Evolutionary conservation across 2,888 invertebrate genomes (phyloP).

Genomic region (Lasioglossum villosulum): DNA sequence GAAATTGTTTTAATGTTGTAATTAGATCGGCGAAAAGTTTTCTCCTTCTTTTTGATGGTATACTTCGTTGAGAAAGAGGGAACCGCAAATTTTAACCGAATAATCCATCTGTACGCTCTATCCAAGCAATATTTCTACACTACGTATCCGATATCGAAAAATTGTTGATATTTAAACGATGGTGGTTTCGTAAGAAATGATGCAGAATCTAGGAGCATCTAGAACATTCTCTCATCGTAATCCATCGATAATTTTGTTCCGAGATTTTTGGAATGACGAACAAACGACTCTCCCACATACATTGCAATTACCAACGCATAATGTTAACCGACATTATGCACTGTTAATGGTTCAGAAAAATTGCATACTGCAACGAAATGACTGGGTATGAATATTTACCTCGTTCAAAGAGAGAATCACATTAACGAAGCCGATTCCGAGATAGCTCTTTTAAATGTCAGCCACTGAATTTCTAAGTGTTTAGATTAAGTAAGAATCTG

Average conservation of each 20-base stretch:
- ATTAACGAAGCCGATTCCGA: slow-evolving; percentile 4
- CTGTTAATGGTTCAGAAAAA: neutral
- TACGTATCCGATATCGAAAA: too few relatives aligned
- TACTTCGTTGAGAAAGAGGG: neutral
- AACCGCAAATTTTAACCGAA: neutral
- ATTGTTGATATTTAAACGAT: too few relatives aligned
- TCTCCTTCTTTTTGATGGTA: neutral
- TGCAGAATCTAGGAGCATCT: too few relatives aligned
- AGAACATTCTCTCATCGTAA: too few relatives aligned
- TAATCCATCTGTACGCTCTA: neutral
- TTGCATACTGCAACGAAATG: neutral
- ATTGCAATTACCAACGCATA: neutral
- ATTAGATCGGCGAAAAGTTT: neutral
- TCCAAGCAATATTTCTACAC: too few relatives aligned
- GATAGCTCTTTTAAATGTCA: slow-evolving; percentile 13
- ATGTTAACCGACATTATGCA: neutral
- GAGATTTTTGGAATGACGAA: neutral
- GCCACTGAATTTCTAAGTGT: neutral
- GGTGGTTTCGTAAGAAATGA: too few relatives aligned
- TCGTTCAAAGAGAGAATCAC: neutral
- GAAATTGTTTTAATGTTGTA: neutral
- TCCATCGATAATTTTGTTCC: too few relatives aligned
- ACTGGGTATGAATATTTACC: slow-evolving; percentile 6
- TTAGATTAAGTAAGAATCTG: slow-evolving; percentile 23
- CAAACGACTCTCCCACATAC: neutral